These are phyloP conservation scores for Latrodectus elegans DNA, from an alignment of 2,888 invertebrate genomes.

Conservation along the genomic window DNA sequence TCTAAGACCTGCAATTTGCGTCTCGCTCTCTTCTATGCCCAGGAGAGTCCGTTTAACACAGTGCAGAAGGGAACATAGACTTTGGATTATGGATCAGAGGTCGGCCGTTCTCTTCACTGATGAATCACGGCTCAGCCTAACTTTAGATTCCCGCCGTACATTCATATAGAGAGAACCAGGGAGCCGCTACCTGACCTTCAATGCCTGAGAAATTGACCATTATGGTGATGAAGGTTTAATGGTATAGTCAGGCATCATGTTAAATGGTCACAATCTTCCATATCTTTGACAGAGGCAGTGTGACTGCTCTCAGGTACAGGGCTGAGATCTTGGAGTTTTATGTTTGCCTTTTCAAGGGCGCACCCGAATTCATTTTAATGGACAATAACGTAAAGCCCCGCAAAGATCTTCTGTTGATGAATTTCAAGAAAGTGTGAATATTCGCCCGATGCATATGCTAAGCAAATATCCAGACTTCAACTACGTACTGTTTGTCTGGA, in stretches of 20 bases:
- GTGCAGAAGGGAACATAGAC: neutral
- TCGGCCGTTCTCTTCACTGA: neutral
- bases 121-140: neutral
- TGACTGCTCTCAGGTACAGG: neutral
- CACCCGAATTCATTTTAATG: neutral
- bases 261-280: neutral
- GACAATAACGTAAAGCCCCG: neutral
- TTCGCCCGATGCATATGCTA: neutral
- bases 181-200: neutral
- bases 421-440: neutral
- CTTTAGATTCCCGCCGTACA: neutral
- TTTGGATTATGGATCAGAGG: neutral
- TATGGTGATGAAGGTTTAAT: neutral
- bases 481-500: neutral
- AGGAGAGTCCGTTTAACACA: neutral
- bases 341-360: neutral
- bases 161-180: neutral
- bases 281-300: neutral
- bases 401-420: neutral
- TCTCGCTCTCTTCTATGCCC: neutral
- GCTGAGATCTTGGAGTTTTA: neutral
- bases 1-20: neutral
- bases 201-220: neutral
- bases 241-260: conserved; percentile 3
- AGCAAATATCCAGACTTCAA: neutral